phyloP scores from a whole-genome alignment of 2,888 invertebrate genomes.

The Lepidochitona cinerea region DNA sequence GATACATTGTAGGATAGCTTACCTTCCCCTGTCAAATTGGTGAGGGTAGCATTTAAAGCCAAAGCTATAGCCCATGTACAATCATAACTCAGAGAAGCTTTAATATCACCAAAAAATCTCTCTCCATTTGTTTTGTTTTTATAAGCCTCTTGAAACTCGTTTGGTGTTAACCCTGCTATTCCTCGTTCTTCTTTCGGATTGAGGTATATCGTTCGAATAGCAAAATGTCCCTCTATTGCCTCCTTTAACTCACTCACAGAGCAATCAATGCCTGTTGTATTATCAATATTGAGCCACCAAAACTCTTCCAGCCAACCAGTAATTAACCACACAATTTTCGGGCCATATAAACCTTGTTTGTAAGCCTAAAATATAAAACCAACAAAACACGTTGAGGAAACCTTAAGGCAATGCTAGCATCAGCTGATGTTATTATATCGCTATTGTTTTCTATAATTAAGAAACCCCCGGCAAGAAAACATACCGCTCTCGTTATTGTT shows the following conservation, averaged over 20 bases:
- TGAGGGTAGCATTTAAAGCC: slow-evolving; percentile 90
- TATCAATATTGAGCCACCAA: slow-evolving; percentile 32
- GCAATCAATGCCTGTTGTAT: slow-evolving; percentile 78
- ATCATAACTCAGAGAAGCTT: slow-evolving; percentile 97
- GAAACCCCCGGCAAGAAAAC: no score
- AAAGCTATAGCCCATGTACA: slow-evolving; percentile 98
- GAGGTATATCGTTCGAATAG: slow-evolving; percentile 35
- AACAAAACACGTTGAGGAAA: no score
- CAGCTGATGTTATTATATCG: no score
- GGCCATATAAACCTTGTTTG: slow-evolving; percentile 43
- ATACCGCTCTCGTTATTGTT: no score
- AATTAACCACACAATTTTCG: slow-evolving; percentile 50
- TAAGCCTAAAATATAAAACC: slow-evolving; percentile 42
- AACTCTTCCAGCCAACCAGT: slow-evolving; percentile 32
- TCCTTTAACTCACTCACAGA: slow-evolving; percentile 32
- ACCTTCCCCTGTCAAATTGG: neutral
- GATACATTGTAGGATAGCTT: neutral
- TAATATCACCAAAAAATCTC: slow-evolving; percentile 75
- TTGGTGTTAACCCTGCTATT: slow-evolving; percentile 34
- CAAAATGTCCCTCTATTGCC: slow-evolving; percentile 42
- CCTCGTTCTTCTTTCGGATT: slow-evolving; percentile 31
- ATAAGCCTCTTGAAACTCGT: slow-evolving; percentile 31
- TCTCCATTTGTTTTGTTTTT: slow-evolving; percentile 21
- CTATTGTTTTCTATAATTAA: no score
- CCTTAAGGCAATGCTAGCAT: no score